phyloP scores from a whole-genome alignment of 2,797 vertebrate genomes.

The Sternotherus odoratus region DNA sequence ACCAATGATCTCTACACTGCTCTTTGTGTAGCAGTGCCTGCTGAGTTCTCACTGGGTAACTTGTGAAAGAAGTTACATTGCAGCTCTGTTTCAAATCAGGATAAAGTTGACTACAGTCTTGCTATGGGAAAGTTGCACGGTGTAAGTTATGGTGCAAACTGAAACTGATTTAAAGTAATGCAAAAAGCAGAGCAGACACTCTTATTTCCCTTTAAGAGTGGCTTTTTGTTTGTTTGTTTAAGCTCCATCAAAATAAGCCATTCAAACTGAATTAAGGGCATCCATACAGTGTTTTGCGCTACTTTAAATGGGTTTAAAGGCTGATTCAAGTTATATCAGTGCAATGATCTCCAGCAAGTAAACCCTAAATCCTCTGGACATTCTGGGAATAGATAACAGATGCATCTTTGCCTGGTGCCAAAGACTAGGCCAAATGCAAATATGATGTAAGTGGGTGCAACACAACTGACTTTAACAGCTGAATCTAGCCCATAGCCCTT shows the following conservation, averaged over 20 bases:
- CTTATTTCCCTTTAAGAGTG: background rate
- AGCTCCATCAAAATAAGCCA: background rate
- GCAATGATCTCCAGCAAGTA: background rate
- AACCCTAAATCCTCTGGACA: background rate
- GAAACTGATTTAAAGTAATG: background rate
- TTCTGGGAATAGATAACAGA: background rate
- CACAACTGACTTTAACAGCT: background rate
- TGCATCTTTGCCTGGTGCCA: background rate
- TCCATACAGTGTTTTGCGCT: background rate
- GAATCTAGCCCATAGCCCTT: background rate
- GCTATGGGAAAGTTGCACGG: background rate
- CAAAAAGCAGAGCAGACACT: background rate
- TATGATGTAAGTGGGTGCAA: background rate
- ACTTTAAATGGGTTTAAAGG: background rate
- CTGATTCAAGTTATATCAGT: background rate
- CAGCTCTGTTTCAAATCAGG: background rate
- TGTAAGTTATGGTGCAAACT: rapidly evolving
- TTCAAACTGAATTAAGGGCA: background rate
- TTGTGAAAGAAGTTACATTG: background rate
- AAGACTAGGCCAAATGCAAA: background rate
- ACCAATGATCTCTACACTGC: background rate
- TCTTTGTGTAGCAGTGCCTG: background rate
- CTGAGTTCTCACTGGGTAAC: background rate
- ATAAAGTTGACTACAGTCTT: background rate
- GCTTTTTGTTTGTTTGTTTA: background rate